Percentiles rank a stretch among this genome's conserved stretches.
These are phyloP conservation scores for Mus caroli DNA, from an alignment of 2,797 vertebrate genomes.

Conservation along the genomic window DNA sequence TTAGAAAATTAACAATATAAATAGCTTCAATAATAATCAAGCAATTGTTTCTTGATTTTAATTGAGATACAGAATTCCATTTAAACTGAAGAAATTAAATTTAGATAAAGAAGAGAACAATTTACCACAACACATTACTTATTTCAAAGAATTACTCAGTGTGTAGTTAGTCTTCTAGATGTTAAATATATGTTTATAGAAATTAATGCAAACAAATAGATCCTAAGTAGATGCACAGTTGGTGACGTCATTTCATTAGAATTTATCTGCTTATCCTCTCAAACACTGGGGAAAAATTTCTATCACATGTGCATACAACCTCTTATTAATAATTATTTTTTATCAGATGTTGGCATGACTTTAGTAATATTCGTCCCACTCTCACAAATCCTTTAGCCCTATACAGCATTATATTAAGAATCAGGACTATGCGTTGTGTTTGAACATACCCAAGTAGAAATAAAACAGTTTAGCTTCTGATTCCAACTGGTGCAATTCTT, in stretches of 20 bases:
- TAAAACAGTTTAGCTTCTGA: background rate
- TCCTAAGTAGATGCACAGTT: background rate
- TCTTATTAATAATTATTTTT: background rate
- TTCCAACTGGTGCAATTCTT: background rate
- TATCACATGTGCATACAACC: background rate
- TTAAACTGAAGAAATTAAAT: background rate
- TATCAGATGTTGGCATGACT: background rate
- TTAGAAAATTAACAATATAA: slow-evolving; percentile 68
- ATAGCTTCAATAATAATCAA: background rate
- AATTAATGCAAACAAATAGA: background rate
- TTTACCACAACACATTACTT: slow-evolving; percentile 20
- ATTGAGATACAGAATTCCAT: background rate
- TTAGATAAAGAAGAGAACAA: slow-evolving; percentile 38
- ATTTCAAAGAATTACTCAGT: background rate
- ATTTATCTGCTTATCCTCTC: background rate
- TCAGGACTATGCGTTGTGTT: background rate
- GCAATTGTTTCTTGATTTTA: background rate
- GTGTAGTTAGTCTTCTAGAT: background rate
- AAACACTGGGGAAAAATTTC: background rate
- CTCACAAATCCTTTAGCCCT: background rate
- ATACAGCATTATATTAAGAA: background rate
- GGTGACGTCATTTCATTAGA: background rate
- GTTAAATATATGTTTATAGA: background rate
- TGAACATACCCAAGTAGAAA: background rate
- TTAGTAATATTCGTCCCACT: background rate